Base-by-base conservation (phyloP, 2,113 vertebrate genomes). In the Hemicordylus capensis region DNA sequence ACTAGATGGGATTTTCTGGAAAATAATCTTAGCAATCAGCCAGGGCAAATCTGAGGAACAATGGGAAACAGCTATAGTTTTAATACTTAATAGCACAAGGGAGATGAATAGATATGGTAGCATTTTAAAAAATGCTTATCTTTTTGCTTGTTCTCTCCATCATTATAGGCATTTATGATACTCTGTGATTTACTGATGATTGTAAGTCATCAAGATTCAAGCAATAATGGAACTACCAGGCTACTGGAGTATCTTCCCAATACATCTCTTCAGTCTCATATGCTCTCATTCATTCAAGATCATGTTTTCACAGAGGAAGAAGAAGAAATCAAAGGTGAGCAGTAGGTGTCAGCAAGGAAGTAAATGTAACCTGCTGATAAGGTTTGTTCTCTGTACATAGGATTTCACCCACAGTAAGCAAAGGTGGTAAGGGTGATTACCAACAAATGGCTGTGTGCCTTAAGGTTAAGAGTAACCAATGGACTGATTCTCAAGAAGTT, bases 121-220 rank as follows among this genome's bases (percentile, higher is more conserved):
- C 37, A 42, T 64, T 74, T 31, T 31, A 6, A 17, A 10, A 56
- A 73, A 64, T 64, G 28, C 76, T 34, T 85, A 72, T 85, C 76
- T 85, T 48, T 31, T 87, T 39, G 5, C 44, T 34, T 86, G 76
- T 89, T 91, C 2, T 46, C 2, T 46, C 90, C 42, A n/a, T 79
- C 17, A 64, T 86, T 88, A 37, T 87, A 99, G 98, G 97, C 97
- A 20, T 98, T 99, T 76, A 85, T 96, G 89, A 95, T 97, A 7
- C 93, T 98, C 19, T 98, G 98, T 83, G 98, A 98, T 77, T 93
- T 98, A 73, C 95, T 99, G 90, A 95, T 96, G 24, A 96, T 97
- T 92, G 95, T 98, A 76, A 97, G 95, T 85, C 97, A 97, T 93
- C 97, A 97, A 95, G 91, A 96, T 11, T 95, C 95, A n/a, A 87